Base-by-base conservation (phyloP, 2,113 vertebrate species). In the Dromaius novaehollandiae region DNA sequence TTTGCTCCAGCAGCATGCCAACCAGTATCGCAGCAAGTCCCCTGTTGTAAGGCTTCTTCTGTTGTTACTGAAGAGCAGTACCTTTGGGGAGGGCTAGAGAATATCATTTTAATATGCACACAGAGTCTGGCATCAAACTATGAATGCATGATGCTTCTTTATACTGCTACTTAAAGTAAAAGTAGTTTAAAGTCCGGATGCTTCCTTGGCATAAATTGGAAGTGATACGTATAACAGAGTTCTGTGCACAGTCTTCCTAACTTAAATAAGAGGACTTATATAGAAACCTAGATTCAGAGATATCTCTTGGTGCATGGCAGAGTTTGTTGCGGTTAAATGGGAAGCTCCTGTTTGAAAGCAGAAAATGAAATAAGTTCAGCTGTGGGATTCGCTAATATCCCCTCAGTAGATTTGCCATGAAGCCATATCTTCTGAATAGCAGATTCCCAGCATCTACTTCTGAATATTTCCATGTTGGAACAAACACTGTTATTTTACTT, bases 1-100 rank as follows among this genome's bases (percentile, higher is more conserved):
- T 97, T 97, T 99, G 97, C 98, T 99, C 93, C 99, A 99, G 93
- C 99, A 99, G 94, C 99, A 99, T 89, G 99, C 98, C 96, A 99
- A 87, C 96, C 99, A 99, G 64, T 99, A 99, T 96, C 99, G 99
- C 82, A 99, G 99, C 96, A 99, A 99, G 97, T 99, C 99, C 42
- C 99, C 99, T 28, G 98, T 98, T 96, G 99, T 99, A 98, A 98
- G 99, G 74, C 60, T 89, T 92, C 58, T 11, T 96, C 66, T 89
- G 10, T 96, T 96, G 61, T 78, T 82, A 32, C 36, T 96, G 77
- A 63, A 79, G 73, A 93, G 80, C 32, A 10, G 44, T 38, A 19
- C 78, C 36, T 73, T 71, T 69, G 21, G 71, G 68, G 66, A 56
- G 68, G 82, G 46, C 48, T 82, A 81, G 82, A 85, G 74, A 86